phyloP scores from a whole-genome alignment of 2,113 vertebrate species.

The Lanius collurio region DNA sequence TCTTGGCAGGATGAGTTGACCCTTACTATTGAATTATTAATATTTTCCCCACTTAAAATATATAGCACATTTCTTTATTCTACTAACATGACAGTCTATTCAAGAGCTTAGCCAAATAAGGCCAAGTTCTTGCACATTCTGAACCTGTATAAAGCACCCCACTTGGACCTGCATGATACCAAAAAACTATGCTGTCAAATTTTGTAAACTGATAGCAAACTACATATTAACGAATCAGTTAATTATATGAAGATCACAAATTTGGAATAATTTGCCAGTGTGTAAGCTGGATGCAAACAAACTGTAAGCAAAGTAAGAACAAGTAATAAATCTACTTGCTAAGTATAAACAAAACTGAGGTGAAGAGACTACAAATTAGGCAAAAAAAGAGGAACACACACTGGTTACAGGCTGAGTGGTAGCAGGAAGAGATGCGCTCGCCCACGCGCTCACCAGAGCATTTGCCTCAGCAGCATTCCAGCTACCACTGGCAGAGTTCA shows the following conservation, averaged over 20 bases:
- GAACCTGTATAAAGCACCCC: background rate
- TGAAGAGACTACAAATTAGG: constrained; percentile 2
- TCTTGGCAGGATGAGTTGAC: constrained; percentile 42
- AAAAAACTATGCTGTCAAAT: background rate
- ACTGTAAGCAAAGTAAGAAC: background rate
- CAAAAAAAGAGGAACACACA: background rate
- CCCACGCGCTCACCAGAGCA: rapidly evolving
- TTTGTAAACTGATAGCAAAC: background rate
- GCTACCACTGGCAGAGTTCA: background rate
- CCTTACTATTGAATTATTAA: constrained; percentile 33
- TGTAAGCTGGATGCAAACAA: constrained; percentile 25
- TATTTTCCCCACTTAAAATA: constrained; percentile 24
- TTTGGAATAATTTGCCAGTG: background rate
- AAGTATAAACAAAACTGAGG: background rate
- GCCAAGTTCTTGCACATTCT: background rate
- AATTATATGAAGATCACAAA: constrained; percentile 7
- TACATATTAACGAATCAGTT: constrained; percentile 5
- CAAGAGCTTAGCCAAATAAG: constrained; percentile 4
- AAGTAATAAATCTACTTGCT: constrained; percentile 9
- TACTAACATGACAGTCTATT: background rate
- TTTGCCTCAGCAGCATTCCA: background rate
- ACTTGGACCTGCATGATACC: background rate
- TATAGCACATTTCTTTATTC: background rate
- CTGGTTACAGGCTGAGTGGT: background rate
- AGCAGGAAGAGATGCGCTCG: background rate